These are phyloP conservation scores for Bufo bufo DNA, from an alignment of 2,113 vertebrate species.

Conservation along the genomic window DNA sequence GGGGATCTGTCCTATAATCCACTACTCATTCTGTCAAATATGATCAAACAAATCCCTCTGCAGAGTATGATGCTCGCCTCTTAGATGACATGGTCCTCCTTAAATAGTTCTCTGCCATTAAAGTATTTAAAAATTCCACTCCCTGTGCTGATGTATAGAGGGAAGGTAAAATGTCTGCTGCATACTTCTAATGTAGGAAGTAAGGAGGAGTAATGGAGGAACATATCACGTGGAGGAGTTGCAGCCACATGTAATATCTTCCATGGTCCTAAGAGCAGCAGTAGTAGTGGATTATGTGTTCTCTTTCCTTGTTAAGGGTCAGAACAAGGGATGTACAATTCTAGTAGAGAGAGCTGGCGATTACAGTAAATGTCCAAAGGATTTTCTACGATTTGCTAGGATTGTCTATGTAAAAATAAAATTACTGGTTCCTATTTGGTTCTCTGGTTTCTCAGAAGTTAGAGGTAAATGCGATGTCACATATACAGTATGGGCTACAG, in stretches of 20 bases:
- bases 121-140: not conserved
- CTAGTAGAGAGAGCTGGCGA: not conserved
- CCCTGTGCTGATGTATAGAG: not conserved
- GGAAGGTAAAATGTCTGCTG: not conserved
- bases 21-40: constrained; percentile 38
- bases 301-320: not conserved
- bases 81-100: no score
- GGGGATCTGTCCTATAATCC: constrained; percentile 23
- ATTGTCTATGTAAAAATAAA: no score
- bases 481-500: not conserved
- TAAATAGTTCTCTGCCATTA: not conserved
- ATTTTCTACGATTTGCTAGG: no score
- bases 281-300: not conserved
- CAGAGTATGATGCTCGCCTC: not conserved
- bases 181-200: not conserved
- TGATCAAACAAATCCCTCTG: not conserved
- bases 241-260: not conserved
- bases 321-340: not conserved
- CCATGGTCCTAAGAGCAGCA: not conserved
- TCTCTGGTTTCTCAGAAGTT: not conserved
- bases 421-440: no score
- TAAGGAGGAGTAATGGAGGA: not conserved
- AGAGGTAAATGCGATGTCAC: not conserved
- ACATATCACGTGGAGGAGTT: not conserved
- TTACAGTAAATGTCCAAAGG: not conserved